Evolutionary conservation across 2,113 vertebrate species (phyloP), one percentile per base, ranked within the genome.

Genomic region (Turnix velox): DNA sequence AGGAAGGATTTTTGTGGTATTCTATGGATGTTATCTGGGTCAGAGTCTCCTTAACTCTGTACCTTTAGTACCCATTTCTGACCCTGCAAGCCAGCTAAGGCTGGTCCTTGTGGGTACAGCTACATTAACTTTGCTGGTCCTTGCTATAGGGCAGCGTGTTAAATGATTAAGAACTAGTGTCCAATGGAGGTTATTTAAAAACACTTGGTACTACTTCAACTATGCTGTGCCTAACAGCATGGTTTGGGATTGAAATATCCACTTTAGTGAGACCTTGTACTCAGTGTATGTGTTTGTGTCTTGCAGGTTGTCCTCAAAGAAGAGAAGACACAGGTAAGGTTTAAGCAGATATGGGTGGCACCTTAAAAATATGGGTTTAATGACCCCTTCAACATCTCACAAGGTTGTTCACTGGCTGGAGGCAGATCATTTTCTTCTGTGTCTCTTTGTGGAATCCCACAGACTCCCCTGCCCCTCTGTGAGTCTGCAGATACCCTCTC

Each of bases 281-380:
- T 83, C 52, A 95, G 0, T 61, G 37, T 62, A n/a, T 6, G 0
- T 65, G 19, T 65, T 52, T 89, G 23, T 90, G 81, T 95, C 68
- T 96, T 96, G 37, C 96, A 99, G 99, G 97, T 98, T 98, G 48
- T 97, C 98, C 2, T 98, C 98, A 90, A 99, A 99, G 97, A 99
- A 99, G 97, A 98, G 98, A 94, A 98, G 98, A 91, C 99, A 98
- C 97, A 98, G 98, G 99, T 99, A 98, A 90, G 98, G 96, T 43
- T 49, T 45, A 35, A 37, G 28, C n/a, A 45, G 31, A 25, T 28
- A 4, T 65, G 71, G 12, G 35, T 51, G 51, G 11, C 61, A 49
- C n/a, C 30, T 48, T 92, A 71, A 66, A 84, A 85, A 77, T 39
- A 35, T 0, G 31, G 62, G 22, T 71, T 75, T 66, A 78, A 24